phyloP scores from a whole-genome alignment of 1,140 invertebrate genomes.

The Trachymyrmex cornetzi region DNA sequence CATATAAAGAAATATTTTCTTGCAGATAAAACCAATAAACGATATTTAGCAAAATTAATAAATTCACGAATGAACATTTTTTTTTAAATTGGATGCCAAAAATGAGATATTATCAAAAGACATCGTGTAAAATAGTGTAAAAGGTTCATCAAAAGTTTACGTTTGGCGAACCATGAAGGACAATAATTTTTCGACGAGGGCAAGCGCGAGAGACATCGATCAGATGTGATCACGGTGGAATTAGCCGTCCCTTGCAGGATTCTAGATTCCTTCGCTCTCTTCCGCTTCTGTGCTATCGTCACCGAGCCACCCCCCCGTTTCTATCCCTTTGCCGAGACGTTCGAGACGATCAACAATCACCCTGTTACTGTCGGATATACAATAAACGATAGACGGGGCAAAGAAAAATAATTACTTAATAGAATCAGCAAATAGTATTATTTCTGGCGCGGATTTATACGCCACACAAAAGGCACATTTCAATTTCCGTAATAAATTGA shows the following conservation, averaged over 20 bases:
- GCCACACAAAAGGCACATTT: constrained; percentile 11
- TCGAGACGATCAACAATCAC: constrained; percentile 59
- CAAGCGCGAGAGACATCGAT: constrained; percentile 83
- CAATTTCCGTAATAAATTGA: constrained; percentile 55
- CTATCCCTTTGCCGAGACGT: constrained; percentile 49
- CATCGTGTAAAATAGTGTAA: not conserved
- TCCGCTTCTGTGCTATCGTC: constrained; percentile 61
- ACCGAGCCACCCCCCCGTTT: constrained; percentile 21
- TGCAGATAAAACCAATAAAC: not conserved
- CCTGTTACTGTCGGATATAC: constrained; percentile 65
- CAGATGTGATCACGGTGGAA: constrained; percentile 85
- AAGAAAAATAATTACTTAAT: constrained; percentile 65
- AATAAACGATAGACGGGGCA: constrained; percentile 60
- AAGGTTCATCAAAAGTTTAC: constrained; percentile 14
- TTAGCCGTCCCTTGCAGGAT: constrained; percentile 86
- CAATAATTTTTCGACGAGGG: constrained; percentile 81
- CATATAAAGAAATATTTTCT: not conserved
- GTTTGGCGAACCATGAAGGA: constrained; percentile 64
- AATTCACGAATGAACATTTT: not conserved
- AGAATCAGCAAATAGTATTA: constrained; percentile 61
- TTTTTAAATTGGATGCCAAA: constrained; percentile 25
- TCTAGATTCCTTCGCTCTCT: constrained; percentile 76
- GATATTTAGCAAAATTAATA: not conserved
- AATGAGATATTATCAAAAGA: not conserved
- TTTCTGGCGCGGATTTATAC: constrained; percentile 53